These are phyloP conservation scores for Melopsittacus undulatus DNA, from an alignment of 2,797 vertebrate genomes.

Conservation along the genomic window DNA sequence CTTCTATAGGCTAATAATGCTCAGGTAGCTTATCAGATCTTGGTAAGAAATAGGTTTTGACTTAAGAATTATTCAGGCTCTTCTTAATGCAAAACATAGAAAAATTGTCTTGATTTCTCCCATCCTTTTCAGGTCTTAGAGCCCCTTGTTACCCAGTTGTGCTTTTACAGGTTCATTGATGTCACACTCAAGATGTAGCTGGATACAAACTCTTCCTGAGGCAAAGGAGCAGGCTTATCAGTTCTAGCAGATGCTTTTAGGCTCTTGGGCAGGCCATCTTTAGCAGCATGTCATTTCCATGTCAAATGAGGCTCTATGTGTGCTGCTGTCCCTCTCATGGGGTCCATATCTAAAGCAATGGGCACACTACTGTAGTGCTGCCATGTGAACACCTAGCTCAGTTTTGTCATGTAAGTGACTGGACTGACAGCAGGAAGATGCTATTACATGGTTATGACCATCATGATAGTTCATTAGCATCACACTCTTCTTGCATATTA, in stretches of 20 bases:
- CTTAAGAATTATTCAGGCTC: neutral
- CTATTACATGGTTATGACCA: neutral
- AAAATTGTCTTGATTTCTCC: neutral
- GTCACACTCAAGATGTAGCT: neutral
- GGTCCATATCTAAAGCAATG: neutral
- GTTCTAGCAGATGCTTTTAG: neutral
- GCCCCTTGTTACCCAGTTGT: neutral
- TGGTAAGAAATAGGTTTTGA: neutral
- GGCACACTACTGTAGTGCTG: neutral
- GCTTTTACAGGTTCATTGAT: neutral
- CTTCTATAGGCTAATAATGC: neutral
- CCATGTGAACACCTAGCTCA: neutral
- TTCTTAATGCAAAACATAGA: neutral
- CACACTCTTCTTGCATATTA: neutral
- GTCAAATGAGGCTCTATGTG: neutral
- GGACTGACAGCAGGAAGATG: neutral
- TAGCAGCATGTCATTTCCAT: neutral
- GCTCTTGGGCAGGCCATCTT: neutral
- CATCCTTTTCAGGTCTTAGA: neutral
- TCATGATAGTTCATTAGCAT: neutral
- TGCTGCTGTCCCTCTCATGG: neutral
- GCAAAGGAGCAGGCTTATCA: neutral
- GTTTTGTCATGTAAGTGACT: neutral
- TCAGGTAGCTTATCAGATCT: neutral
- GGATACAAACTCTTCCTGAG: neutral